Evolutionary conservation across 2,113 vertebrate genomes (phyloP), one percentile per base, ranked within the genome.

Genomic region (Pygathrix nemaeus): DNA sequence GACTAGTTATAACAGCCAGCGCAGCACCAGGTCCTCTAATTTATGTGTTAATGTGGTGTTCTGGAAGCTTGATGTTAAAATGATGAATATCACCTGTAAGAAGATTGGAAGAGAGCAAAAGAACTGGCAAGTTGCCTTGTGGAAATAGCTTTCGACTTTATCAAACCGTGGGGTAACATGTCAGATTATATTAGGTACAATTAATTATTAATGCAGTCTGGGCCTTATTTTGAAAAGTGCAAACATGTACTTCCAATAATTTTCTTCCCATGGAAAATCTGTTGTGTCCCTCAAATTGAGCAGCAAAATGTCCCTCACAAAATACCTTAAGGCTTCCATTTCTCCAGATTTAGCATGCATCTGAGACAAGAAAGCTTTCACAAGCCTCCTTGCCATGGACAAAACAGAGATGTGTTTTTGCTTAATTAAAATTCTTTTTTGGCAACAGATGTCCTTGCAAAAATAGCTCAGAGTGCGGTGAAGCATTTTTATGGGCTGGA

Each of bases 341-440:
- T 96, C 96, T 97, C 88, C 95, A 98, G 97, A 97, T 93, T 90
- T 97, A 93, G 90, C 14, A 85, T 48, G 94, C 81, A 96, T 98
- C 96, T 97, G 98, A 97, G 94, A 97, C 97, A 97, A 97, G 97
- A 98, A 98, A 88, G 78, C 94, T 98, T 98, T 98, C 94, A 98
- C 98, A 97, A 97, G 97, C 95, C 96, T 98, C 97, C 98, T 92
- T 97, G 97, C 68, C 97, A 98, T 89, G 97, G 97, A 98, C 96
- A 98, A 98, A 98, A 98, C 92, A 95, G 98, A 98, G 98, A 98
- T 98, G 94, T 97, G 97, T 98, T 98, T 98, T 98, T 97, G 97
- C 98, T 98, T 99, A 98, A 99, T 98, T 98, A 98, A 98, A 98
- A 98, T 98, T 98, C 98, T 98, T 98, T 97, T 97, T 98, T 99